phyloP scores from a whole-genome alignment of 2,113 vertebrate species.

The Psittacus erithacus region DNA sequence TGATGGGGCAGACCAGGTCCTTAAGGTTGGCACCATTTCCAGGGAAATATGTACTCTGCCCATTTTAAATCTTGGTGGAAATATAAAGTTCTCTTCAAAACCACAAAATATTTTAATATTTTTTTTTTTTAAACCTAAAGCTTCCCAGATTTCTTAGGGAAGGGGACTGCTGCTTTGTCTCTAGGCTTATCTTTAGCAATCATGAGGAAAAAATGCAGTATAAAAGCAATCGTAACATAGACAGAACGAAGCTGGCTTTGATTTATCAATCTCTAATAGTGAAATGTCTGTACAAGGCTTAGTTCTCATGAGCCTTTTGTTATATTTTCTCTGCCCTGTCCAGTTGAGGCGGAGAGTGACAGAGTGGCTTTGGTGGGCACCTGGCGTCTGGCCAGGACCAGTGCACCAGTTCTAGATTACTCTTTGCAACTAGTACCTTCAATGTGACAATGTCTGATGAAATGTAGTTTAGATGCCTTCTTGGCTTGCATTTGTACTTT shows the following conservation, averaged over 20 bases:
- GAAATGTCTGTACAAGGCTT: background rate
- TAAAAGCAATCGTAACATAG: background rate
- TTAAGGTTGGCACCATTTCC: background rate
- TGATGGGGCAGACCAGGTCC: background rate
- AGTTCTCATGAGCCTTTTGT: background rate
- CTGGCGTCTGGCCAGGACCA: background rate
- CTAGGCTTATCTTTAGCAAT: background rate
- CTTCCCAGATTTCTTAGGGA: background rate
- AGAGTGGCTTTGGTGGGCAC: background rate
- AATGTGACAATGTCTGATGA: background rate
- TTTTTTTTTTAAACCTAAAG: background rate
- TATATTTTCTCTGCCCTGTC: background rate
- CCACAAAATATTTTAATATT: background rate
- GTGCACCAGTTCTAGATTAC: background rate
- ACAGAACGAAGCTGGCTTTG: background rate
- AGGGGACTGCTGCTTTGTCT: background rate
- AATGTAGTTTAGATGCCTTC: background rate
- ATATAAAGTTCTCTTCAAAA: rapidly evolving
- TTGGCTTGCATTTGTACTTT: background rate
- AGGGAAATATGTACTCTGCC: background rate
- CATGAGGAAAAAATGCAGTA: background rate
- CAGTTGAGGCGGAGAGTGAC: background rate
- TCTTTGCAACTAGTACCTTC: background rate
- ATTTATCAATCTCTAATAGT: background rate
- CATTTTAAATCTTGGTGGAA: background rate